Evolutionary conservation across 1,140 invertebrate genomes (phyloP).

Genomic region (Bombus picipes): DNA sequence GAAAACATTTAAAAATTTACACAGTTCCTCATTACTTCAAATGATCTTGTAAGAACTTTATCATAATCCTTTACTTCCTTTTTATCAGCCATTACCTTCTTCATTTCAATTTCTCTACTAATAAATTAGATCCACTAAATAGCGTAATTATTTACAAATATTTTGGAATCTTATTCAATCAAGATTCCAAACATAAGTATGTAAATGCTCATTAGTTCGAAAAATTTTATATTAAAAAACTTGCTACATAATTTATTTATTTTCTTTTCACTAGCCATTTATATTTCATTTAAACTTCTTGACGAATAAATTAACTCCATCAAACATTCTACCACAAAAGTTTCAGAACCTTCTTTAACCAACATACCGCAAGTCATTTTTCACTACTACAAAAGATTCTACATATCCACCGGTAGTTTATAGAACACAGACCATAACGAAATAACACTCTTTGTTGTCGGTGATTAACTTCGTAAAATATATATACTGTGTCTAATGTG

Average conservation of each 20-base stretch:
- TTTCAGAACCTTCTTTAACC: background rate
- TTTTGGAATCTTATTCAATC: background rate
- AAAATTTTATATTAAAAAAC: background rate
- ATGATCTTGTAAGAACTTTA: too few relatives aligned
- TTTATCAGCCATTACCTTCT: background rate
- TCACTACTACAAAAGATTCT: background rate
- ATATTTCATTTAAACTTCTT: too few relatives aligned
- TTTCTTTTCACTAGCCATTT: too few relatives aligned
- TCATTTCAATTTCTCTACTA: background rate
- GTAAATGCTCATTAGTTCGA: background rate
- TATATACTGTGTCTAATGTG: background rate
- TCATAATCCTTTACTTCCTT: background rate
- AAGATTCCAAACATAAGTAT: too few relatives aligned
- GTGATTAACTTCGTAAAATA: background rate
- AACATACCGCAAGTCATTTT: background rate
- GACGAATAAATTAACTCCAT: too few relatives aligned
- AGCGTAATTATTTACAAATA: background rate
- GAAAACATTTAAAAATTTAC: too few relatives aligned
- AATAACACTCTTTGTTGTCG: background rate
- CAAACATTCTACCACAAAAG: background rate
- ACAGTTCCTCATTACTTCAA: too few relatives aligned
- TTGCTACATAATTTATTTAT: too few relatives aligned
- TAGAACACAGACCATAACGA: background rate
- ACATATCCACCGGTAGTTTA: background rate
- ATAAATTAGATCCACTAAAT: background rate